phyloP scores from a whole-genome alignment of 2,888 invertebrate species.

The Drosophila flavopinicola region DNA sequence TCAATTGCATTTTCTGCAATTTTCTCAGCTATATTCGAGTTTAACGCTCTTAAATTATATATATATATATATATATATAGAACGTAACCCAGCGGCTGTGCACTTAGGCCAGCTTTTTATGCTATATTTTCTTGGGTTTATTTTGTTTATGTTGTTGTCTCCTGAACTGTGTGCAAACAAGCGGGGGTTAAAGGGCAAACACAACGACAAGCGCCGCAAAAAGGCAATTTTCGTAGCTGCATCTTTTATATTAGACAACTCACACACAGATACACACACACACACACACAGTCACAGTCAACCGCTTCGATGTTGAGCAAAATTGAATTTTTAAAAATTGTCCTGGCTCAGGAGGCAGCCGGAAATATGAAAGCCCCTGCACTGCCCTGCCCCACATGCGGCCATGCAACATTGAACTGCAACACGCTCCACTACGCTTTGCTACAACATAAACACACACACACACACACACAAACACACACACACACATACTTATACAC shows the following conservation, averaged over 20 bases:
- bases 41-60: constrained; percentile 28
- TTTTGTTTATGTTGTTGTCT: constrained; percentile 40
- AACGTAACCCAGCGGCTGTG: constrained; percentile 1
- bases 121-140: constrained; percentile 29
- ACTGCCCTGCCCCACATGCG: constrained; percentile 1
- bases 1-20: constrained; percentile 62
- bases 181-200: not conserved
- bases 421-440: constrained; percentile 47
- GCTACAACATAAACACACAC: constrained; percentile 32
- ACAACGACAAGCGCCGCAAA: constrained; percentile 35
- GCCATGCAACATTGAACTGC: constrained; percentile 18
- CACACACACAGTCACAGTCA: constrained; percentile 24
- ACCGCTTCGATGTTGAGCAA: constrained; percentile 68
- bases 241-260: constrained; percentile 62
- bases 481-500: not conserved
- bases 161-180: constrained; percentile 22
- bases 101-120: constrained; percentile 29
- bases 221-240: constrained; percentile 71
- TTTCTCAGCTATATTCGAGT: constrained; percentile 40
- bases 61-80: no score
- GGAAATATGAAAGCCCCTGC: constrained; percentile 68
- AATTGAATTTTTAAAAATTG: constrained; percentile 81
- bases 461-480: constrained; percentile 5
- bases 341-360: constrained; percentile 63
- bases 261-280: constrained; percentile 22